phyloP scores from a whole-genome alignment of 2,113 vertebrate genomes.

The Bubalus kerabau region DNA sequence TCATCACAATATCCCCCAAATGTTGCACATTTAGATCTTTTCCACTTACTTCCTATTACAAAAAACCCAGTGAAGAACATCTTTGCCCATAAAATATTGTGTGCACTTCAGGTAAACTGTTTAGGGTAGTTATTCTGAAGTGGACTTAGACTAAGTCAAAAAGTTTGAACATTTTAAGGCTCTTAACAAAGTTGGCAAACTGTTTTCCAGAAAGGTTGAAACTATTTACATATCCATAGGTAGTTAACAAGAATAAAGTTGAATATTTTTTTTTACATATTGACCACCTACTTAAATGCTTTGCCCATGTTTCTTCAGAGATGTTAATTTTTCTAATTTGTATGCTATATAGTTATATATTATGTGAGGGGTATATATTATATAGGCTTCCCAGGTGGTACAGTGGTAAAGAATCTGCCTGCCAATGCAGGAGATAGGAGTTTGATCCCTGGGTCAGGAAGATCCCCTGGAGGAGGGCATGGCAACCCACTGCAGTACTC shows the following conservation, averaged over 20 bases:
- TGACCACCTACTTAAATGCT: not conserved
- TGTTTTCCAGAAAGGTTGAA: not conserved
- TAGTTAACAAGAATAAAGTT: not conserved
- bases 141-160: not conserved
- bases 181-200: not conserved
- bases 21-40: not conserved
- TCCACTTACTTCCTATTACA: not conserved
- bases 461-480: not conserved
- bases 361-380: not conserved
- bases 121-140: not conserved
- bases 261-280: not conserved
- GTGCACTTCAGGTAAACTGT: not conserved
- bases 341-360: not conserved
- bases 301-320: not conserved
- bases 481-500: not conserved
- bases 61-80: not conserved
- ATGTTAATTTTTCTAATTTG: not conserved
- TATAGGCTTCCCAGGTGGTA: not conserved
- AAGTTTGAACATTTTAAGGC: not conserved
- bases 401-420: not conserved
- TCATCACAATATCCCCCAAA: not conserved
- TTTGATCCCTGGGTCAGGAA: not conserved
- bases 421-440: not conserved
- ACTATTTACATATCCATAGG: not conserved
- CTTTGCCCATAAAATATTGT: not conserved